A percentile compares a stretch with the other conserved stretches of the same genome.
These are phyloP conservation scores for Varanus komodoensis DNA, from an alignment of 2,113 vertebrate genomes.

Conservation along the genomic window DNA sequence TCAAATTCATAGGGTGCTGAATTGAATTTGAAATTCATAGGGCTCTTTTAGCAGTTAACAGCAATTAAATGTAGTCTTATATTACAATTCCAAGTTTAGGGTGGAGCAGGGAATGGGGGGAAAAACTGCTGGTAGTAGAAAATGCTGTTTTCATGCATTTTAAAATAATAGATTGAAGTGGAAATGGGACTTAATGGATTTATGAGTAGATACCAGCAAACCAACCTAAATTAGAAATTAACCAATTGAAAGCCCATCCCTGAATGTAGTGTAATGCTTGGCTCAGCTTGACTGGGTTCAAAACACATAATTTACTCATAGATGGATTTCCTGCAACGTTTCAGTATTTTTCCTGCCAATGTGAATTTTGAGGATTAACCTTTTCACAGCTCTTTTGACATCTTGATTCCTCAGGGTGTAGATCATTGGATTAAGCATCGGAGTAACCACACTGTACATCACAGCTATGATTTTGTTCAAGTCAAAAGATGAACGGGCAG, in stretches of 20 bases:
- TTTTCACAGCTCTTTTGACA: conserved; percentile 6
- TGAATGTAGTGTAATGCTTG: too few species aligned
- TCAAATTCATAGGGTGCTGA: too few species aligned
- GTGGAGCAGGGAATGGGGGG: too few species aligned
- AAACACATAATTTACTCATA: not conserved
- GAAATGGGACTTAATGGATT: not conserved
- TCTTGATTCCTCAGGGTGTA: conserved; percentile 19
- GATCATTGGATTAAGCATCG: conserved; percentile 29
- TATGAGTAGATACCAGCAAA: not conserved
- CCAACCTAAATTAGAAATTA: not conserved
- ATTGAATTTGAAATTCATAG: too few species aligned
- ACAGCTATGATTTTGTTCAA: conserved; percentile 30
- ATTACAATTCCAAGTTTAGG: too few species aligned
- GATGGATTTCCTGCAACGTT: not conserved
- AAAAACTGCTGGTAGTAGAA: too few species aligned
- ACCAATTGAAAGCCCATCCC: not conserved
- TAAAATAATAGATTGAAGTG: not conserved
- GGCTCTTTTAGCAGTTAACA: too few species aligned
- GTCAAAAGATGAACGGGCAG: conserved; percentile 12
- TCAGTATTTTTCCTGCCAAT: not conserved
- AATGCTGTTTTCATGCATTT: too few species aligned
- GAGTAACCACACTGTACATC: conserved; percentile 22
- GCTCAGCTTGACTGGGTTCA: too few species aligned
- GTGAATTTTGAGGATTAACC: not conserved
- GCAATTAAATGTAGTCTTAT: too few species aligned